A percentile compares a stretch with the other conserved stretches of the same genome.
Evolutionary conservation across 2,888 invertebrate genomes (phyloP).

Genomic region (Synergus japonicus): DNA sequence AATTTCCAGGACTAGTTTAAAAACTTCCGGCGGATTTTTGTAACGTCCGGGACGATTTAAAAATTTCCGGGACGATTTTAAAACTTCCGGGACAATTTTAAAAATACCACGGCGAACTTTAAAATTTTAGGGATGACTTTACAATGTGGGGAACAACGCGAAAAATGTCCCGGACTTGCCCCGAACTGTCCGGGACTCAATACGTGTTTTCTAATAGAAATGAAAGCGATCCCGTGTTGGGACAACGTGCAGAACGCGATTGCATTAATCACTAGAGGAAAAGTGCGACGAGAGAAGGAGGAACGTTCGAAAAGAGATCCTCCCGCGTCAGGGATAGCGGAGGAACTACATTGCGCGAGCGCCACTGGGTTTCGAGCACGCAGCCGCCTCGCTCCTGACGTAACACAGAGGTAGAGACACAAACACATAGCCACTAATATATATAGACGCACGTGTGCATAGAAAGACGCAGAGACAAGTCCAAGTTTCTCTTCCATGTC

Average conservation of each 20-base stretch:
- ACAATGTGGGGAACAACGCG: too few relatives aligned
- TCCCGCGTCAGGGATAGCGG: conserved; percentile 73
- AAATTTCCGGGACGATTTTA: too few relatives aligned
- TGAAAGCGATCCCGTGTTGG: neutral
- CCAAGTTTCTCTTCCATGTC: conserved; percentile 12
- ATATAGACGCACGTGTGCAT: too few relatives aligned
- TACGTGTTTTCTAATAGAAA: neutral
- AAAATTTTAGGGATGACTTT: too few relatives aligned
- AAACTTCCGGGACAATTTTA: too few relatives aligned
- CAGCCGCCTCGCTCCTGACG: conserved; percentile 63
- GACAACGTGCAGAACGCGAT: neutral
- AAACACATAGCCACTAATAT: neutral
- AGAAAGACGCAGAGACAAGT: neutral
- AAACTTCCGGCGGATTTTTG: too few relatives aligned
- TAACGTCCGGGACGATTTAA: too few relatives aligned
- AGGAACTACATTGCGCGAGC: conserved; percentile 76
- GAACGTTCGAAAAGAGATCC: conserved; percentile 63
- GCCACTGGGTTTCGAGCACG: conserved; percentile 69
- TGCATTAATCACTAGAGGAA: conserved; percentile 37
- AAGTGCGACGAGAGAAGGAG: conserved; percentile 20
- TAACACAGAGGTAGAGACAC: neutral
- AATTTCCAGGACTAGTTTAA: too few relatives aligned
- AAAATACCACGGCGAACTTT: too few relatives aligned
- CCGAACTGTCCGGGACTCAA: neutral
- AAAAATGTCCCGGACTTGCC: too few relatives aligned